Base-by-base conservation (phyloP, 2,797 vertebrate genomes). In the Rhincodon typus region DNA sequence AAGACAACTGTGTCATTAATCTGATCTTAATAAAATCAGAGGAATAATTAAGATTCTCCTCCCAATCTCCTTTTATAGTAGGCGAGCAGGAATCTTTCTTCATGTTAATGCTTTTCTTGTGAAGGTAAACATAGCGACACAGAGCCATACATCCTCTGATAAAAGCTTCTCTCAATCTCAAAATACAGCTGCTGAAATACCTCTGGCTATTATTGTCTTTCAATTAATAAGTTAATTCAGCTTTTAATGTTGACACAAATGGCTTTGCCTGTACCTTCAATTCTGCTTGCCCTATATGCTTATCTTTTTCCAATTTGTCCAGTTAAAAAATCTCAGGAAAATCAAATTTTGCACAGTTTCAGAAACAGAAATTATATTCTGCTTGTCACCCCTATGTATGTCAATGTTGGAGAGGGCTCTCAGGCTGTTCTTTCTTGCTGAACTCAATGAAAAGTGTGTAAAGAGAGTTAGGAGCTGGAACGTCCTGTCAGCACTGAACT, bases 141-240 rank as follows among this genome's bases (percentile, higher is more conserved):
- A 94, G 34, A 66, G n/a, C n/a, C 17, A n/a, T 34, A 77, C 17
- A 95, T 53, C 38, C 23, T 95, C 94, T 30, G 42, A 72, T 74
- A 53, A 30, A 50, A 50, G 94, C 13, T 38, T 53, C 46, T 95
- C 4, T 38, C 94, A 74, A 6, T 77, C 70, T 95, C 94, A 50
- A 50, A 95, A 34, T 50, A 8, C 23, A 30, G 46, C 70, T 77
- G 94, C 70, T 74, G 69, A 57, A 77, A 77, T 34, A 34, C 70
- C 70, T 67, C 23, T 50, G 93, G 57, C 67, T 94, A 42, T 95
- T 95, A 42, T 95, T 77, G 94, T 53, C 70, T 95, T 95, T 57
- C 94, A 74, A 94, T 34, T 72, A 95, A 95, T 95, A 74, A 53
- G 42, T 77, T 57, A 77, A 74, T 77, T 95, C 70, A 74, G 46